phyloP scores from a whole-genome alignment of 1,140 invertebrate genomes.

The Gonatopus flavifemur region DNA sequence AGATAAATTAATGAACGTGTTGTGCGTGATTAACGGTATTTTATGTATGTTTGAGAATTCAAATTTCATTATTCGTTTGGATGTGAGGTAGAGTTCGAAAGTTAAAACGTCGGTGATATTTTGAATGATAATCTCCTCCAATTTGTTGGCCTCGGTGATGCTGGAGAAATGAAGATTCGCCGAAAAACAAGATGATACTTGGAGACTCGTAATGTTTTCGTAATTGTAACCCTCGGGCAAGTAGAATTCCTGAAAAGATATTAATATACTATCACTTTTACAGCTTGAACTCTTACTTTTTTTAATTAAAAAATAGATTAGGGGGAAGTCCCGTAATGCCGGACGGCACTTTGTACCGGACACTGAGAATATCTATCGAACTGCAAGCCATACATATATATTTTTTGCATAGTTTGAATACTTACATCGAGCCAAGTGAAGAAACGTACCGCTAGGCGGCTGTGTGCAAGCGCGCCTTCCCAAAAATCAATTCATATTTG shows the following conservation, averaged over 20 bases:
- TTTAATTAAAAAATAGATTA: neutral
- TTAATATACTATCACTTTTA: neutral
- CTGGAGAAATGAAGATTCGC: constrained; percentile 29
- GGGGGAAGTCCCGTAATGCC: neutral
- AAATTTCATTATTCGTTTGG: constrained; percentile 23
- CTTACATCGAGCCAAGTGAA: too few species aligned
- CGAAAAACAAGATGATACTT: constrained; percentile 23
- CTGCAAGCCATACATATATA: too few species aligned
- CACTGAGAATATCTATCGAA: too few species aligned
- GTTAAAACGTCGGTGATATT: constrained; percentile 32
- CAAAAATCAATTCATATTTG: too few species aligned
- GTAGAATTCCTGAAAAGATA: constrained; percentile 32
- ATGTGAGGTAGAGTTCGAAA: constrained; percentile 24
- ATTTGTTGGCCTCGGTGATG: constrained; percentile 16
- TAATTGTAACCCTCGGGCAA: constrained; percentile 31
- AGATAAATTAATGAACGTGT: constrained; percentile 22
- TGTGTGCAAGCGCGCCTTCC: too few species aligned
- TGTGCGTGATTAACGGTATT: constrained; percentile 29
- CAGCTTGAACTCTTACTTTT: neutral
- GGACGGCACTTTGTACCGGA: too few species aligned
- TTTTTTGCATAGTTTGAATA: too few species aligned
- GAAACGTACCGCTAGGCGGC: too few species aligned
- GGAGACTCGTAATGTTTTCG: constrained; percentile 29
- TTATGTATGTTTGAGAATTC: constrained; percentile 27
- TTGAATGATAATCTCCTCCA: constrained; percentile 32